Percentiles rank a stretch among this genome's conserved stretches.
phyloP scores from a whole-genome alignment of 2,888 invertebrate genomes.

The Drosophila macrospina region DNA sequence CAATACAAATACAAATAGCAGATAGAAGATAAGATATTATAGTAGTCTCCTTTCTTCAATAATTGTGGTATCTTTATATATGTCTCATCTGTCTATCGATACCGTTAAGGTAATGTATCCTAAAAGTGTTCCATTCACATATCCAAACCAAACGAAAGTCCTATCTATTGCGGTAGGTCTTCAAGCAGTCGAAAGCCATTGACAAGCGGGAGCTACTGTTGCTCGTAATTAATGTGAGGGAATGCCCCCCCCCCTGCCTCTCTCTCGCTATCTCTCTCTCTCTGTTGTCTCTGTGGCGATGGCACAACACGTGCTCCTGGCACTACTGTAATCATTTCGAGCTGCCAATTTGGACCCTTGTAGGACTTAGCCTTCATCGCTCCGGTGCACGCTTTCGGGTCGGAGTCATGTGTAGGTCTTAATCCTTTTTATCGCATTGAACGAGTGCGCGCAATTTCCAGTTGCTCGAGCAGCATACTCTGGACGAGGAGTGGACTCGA shows the following conservation, averaged over 20 bases:
- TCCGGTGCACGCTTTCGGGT: slow-evolving; percentile 49
- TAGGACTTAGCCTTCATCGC: slow-evolving; percentile 20
- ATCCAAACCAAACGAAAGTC: background rate
- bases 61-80: too few species aligned
- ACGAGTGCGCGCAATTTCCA: slow-evolving; percentile 60
- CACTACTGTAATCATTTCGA: slow-evolving; percentile 64
- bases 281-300: slow-evolving; percentile 6
- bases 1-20: too few species aligned
- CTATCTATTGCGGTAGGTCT: slow-evolving; percentile 56
- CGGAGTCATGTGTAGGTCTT: slow-evolving; percentile 61
- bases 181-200: slow-evolving; percentile 28
- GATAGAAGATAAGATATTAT: too few species aligned
- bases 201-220: slow-evolving; percentile 74
- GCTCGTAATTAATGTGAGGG: slow-evolving; percentile 52
- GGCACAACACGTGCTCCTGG: slow-evolving; percentile 72
- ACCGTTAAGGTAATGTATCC: background rate
- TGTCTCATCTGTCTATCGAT: too few species aligned
- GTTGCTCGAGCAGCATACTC: slow-evolving; percentile 35
- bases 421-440: slow-evolving; percentile 81
- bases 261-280: background rate
- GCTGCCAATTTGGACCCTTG: slow-evolving; percentile 70
- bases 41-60: too few species aligned
- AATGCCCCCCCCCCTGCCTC: too few species aligned
- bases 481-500: slow-evolving; percentile 19
- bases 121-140: background rate